Conservation (phyloP, 2,888 invertebrate genomes). For the Nasonia oneida region DNA sequence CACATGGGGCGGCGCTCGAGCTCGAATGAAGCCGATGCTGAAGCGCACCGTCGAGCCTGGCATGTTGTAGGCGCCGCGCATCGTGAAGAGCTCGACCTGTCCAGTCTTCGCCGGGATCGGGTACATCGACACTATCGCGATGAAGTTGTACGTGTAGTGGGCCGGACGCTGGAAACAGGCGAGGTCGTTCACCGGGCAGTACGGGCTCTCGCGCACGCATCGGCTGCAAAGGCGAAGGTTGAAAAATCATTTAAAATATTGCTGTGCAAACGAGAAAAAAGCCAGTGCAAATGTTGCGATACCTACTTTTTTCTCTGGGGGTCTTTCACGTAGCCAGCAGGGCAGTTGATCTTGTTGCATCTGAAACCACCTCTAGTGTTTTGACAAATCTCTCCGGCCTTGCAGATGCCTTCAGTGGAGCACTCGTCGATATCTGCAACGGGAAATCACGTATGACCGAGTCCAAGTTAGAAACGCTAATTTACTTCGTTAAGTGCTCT, state of each 20-base stretch:
- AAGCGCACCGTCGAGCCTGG: conserved; percentile 87
- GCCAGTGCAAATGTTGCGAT: not conserved
- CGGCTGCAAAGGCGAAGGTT: conserved; percentile 82
- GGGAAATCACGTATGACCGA: not conserved
- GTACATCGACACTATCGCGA: conserved; percentile 93
- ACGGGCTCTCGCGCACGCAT: conserved; percentile 86
- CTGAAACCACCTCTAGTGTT: conserved; percentile 94
- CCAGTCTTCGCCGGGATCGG: conserved; percentile 83
- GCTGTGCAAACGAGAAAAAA: too few species aligned
- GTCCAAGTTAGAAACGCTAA: not conserved
- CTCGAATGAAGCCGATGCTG: conserved; percentile 85
- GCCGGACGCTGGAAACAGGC: conserved; percentile 90
- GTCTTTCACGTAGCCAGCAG: conserved; percentile 90
- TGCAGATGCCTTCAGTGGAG: conserved; percentile 81
- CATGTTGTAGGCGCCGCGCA: conserved; percentile 89
- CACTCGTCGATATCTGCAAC: conserved; percentile 88
- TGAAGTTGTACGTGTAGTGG: conserved; percentile 95
- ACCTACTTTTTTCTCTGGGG: conserved; percentile 89
- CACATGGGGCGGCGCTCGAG: conserved; percentile 83
- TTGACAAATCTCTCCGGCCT: conserved; percentile 89
- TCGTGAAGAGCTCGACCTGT: conserved; percentile 90
- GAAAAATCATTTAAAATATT: too few species aligned
- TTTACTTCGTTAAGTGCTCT: not conserved
- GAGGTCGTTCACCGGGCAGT: conserved; percentile 86
- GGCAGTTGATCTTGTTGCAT: conserved; percentile 93